Base-by-base conservation (phyloP, 2,113 vertebrate genomes). In the Dendrocopos noguchii region DNA sequence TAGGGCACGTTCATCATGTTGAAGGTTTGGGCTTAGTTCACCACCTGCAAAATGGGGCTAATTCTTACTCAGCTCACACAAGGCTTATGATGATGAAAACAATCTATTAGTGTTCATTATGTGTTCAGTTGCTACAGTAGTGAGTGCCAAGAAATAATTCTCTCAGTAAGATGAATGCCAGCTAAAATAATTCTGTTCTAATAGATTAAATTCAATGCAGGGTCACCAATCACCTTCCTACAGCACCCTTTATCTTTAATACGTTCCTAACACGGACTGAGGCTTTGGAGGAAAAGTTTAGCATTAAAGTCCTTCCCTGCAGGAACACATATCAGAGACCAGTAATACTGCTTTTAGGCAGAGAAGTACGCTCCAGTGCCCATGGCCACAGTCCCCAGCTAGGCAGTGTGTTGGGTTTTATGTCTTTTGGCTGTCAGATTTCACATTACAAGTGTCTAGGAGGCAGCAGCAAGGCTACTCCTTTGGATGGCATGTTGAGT, bases 101-200 rank as follows among this genome's bases (percentile, higher is more conserved):
- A 96, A 95, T 95, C 93, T 96, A 96, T 95, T 96, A 94, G 94
- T 95, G 94, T 89, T 94, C 93, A 96, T 96, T 95, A 95, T 87
- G 91, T 90, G 91, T 87, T 94, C 96, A 44, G 92, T 95, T 84
- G 86, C 83, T 84, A 89, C 79, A 60, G 79, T 60, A 87, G 72
- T 34, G 84, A 91, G 36, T 78, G 89, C 93, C 93, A 87, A 94
- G 91, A 92, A 92, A 85, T 95, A 94, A 94, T 92, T 95, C 84
- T 88, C 75, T 75, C 84, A 80, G 61, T 68, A 83, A 90, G 87
- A 93, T 78, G 80, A 94, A 95, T 88, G 88, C 85, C 80, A 61
- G 73, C 52, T 93, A 93, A 95, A 95, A 95, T 94, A 95, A 92
- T 94, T 94, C 89, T 78, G 71, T 78, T 96, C 65, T 94, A 89